A percentile compares a stretch with the other conserved stretches of the same genome.
Evolutionary conservation across 2,888 invertebrate genomes (phyloP).

Genomic region (Drosophila putrida): DNA sequence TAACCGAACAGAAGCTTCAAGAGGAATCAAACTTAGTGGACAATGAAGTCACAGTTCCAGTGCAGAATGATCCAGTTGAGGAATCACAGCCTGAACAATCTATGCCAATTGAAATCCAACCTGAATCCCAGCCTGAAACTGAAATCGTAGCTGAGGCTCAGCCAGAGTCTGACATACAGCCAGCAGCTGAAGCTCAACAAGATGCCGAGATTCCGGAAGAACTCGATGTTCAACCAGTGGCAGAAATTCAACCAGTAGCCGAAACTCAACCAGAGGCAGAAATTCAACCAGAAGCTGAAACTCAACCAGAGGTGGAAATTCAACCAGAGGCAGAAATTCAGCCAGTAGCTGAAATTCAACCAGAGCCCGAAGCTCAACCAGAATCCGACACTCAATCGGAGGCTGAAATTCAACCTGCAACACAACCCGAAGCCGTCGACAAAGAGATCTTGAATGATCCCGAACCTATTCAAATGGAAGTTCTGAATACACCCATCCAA

Average conservation of each 20-base stretch:
- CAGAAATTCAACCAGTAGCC: background rate
- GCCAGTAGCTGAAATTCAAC: constrained; percentile 2
- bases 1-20: constrained; percentile 28
- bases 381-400: constrained; percentile 9
- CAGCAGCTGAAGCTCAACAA: constrained; percentile 14
- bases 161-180: background rate
- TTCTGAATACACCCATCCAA: background rate
- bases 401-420: background rate
- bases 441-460: constrained; percentile 3
- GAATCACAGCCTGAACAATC: background rate
- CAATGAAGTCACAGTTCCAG: background rate
- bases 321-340: background rate
- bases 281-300: constrained; percentile 3
- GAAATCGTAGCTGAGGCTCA: background rate
- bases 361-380: background rate
- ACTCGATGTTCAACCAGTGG: background rate
- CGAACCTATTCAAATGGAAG: background rate
- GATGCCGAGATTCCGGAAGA: constrained; percentile 1
- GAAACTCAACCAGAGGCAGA: constrained; percentile 18
- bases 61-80: constrained; percentile 5
- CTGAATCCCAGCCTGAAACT: background rate
- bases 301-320: background rate
- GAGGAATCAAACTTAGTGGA: constrained; percentile 7
- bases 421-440: background rate
- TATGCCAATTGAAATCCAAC: constrained; percentile 3